Evolutionary conservation across 2,888 invertebrate species (phyloP), one percentile per base, ranked within the genome.

Genomic region (Eumacrocentrus americanus): DNA sequence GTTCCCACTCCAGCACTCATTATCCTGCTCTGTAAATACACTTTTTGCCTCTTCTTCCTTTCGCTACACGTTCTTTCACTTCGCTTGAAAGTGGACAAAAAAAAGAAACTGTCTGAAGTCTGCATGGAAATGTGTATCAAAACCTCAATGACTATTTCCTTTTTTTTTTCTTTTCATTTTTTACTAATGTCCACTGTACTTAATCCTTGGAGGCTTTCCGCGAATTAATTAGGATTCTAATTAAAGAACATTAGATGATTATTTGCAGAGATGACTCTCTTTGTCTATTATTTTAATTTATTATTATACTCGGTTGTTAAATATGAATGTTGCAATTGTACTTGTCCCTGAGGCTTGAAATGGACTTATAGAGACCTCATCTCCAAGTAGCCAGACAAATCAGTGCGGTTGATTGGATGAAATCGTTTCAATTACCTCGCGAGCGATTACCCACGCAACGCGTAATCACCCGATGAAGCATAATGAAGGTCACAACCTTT

Each of bases 401-500:
- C 65, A 62, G 61, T 63, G 62, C 51, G 53, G 51, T 60, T 66
- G 64, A 67, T 66, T 66, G 66, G 60, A 53, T 61, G 58, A 67
- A 67, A 67, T 67, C 63, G 61, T 67, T 67, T 67, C 66, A 67
- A 67, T 67, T 66, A 66, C 64, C 56, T 47, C 38, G 42, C 62
- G 44, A 52, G 53, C 38, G 56, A 66, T 66, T 64, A 60, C 62
- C 61, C 64, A 66, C 66, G 67, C 63, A 66, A 62, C 55, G 44
- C 62, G 57, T 67, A 65, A 65, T 62, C 53, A 61, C 59, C 56
- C 62, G 63, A 65, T 63, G 12, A 59, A 51, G 58, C 60, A 62
- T 67, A 66, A 65, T 63, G 64, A 67, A 67, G 66, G 66, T 64
- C 64, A 61, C 53, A 60, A 67, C 64, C 67, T 63, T 65, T 35